Evolutionary conservation across 2,113 vertebrate genomes (phyloP).

Genomic region (Empidonax traillii): DNA sequence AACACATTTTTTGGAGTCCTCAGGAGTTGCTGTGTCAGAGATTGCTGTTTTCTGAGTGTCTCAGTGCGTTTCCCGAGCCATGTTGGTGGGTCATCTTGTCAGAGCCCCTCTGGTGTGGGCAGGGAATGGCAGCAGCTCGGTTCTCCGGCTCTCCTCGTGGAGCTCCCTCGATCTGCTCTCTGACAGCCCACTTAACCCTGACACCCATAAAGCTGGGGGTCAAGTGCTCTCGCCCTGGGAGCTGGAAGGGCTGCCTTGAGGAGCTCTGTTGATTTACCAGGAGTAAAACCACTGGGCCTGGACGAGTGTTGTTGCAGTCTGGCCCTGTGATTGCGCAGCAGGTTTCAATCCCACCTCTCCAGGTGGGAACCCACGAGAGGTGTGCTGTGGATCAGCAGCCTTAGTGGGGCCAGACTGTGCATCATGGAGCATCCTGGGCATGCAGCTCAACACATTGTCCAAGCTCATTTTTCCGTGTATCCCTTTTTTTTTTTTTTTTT

Average conservation of each 20-base stretch:
- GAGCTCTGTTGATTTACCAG: not conserved
- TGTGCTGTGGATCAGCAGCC: not conserved
- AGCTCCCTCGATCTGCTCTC: slow-evolving; percentile 2
- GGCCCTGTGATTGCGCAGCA: not conserved
- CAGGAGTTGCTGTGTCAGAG: not conserved
- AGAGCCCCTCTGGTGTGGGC: not conserved
- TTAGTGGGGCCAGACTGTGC: not conserved
- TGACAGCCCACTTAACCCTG: slow-evolving; percentile 34
- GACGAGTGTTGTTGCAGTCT: not conserved
- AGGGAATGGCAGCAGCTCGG: not conserved
- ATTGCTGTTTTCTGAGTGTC: not conserved
- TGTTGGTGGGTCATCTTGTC: not conserved
- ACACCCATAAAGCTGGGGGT: slow-evolving; percentile 10
- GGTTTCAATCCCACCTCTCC: not conserved
- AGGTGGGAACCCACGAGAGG: not conserved
- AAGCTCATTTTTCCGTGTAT: not conserved
- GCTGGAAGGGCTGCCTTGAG: not conserved
- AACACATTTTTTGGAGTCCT: not conserved
- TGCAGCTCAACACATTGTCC: fast-evolving
- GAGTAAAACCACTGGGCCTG: not conserved
- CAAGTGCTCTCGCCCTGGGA: slow-evolving; percentile 7
- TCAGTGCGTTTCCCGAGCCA: not conserved
- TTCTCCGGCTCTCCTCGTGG: not conserved
- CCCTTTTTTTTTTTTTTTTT: not conserved
- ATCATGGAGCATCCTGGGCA: fast-evolving